These are phyloP conservation scores for Amphiprion percula DNA, from an alignment of 2,113 vertebrate genomes.

Conservation along the genomic window DNA sequence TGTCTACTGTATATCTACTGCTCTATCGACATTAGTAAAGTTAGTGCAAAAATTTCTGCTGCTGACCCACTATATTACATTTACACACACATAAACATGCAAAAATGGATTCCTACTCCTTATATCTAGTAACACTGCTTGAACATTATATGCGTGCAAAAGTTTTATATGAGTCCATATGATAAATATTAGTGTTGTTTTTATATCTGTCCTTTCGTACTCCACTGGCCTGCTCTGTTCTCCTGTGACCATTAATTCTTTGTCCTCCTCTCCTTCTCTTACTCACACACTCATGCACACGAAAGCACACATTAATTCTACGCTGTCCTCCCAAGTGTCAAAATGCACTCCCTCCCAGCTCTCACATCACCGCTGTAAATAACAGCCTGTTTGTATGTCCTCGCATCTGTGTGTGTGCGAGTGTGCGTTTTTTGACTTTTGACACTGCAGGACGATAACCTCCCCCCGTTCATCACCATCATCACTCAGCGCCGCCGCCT, in stretches of 20 bases:
- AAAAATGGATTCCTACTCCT: background rate
- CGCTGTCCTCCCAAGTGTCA: conserved; percentile 69
- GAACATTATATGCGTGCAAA: background rate
- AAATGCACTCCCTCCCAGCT: conserved; percentile 34
- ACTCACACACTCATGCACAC: conserved; percentile 16
- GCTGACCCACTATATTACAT: conserved; percentile 1
- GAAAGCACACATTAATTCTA: conserved; percentile 63
- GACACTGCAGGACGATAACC: conserved; percentile 52
- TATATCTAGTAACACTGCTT: conserved; percentile 1
- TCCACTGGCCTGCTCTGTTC: conserved; percentile 13
- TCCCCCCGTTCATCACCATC: conserved; percentile 68
- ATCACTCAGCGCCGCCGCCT: conserved; percentile 56
- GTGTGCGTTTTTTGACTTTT: conserved; percentile 21
- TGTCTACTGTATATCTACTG: background rate
- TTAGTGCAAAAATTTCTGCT: background rate
- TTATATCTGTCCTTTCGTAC: conserved; percentile 58
- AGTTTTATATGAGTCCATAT: conserved; percentile 3
- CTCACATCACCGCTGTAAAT: conserved; percentile 71
- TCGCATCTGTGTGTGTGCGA: background rate
- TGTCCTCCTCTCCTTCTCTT: background rate
- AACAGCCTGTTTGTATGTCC: conserved; percentile 35
- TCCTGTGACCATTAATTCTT: conserved; percentile 66
- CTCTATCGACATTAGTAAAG: conserved; percentile 8
- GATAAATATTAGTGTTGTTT: conserved; percentile 58
- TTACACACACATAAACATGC: background rate